phyloP scores from a whole-genome alignment of 1,140 invertebrate genomes.

The Leptinotarsa lineolata region DNA sequence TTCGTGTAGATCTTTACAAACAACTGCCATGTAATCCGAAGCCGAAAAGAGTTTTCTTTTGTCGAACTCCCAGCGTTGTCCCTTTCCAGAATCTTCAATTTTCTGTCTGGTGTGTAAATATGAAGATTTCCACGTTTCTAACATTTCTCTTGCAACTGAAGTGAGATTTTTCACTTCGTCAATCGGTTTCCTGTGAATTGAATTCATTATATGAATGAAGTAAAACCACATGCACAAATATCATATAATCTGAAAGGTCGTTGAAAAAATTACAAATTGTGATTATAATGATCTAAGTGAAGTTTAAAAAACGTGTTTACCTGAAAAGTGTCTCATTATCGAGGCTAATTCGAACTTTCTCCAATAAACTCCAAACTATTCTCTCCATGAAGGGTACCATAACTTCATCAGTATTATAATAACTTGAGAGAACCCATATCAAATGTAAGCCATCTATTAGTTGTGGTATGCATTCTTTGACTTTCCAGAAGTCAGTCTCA shows the following conservation, averaged over 20 bases:
- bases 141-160: conserved; percentile 65
- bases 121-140: conserved; percentile 75
- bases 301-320: conserved; percentile 54
- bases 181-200: conserved; percentile 37
- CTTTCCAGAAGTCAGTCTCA: conserved; percentile 68
- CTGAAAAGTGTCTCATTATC: conserved; percentile 73
- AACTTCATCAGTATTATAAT: conserved; percentile 73
- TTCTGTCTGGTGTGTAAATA: conserved; percentile 75
- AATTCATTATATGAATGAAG: not conserved
- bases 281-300: too few relatives aligned
- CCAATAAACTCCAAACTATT: conserved; percentile 78
- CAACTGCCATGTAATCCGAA: conserved; percentile 80
- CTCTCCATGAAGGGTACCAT: conserved; percentile 78
- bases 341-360: conserved; percentile 75
- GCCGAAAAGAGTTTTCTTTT: conserved; percentile 76
- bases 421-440: conserved; percentile 80
- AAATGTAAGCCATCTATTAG: conserved; percentile 82
- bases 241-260: not conserved
- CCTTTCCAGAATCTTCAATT: conserved; percentile 82
- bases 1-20: conserved; percentile 77
- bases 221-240: not conserved
- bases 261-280: too few relatives aligned
- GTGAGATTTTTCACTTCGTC: conserved; percentile 40
- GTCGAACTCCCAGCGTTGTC: conserved; percentile 89
- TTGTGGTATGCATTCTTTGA: conserved; percentile 72